Evolutionary conservation across 2,888 invertebrate genomes (phyloP), one percentile per base, ranked within the genome.

Genomic region (Agrotis ipsilon): DNA sequence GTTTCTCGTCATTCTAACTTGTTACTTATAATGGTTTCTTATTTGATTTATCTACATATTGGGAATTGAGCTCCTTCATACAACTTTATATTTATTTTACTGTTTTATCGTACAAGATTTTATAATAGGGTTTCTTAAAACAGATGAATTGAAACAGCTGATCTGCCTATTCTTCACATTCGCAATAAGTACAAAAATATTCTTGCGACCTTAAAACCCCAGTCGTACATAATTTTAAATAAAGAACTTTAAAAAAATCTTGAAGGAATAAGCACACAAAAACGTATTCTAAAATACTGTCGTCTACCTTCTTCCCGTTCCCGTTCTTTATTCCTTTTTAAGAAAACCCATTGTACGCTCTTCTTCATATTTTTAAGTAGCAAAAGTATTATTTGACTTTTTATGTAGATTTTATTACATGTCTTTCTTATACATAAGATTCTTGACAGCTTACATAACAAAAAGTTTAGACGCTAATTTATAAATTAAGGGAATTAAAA

Each of bases 261-360:
- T n/a, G n/a, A n/a, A n/a, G n/a, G n/a, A n/a, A n/a, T n/a, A n/a
- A n/a, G n/a, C n/a, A n/a, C n/a, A n/a, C n/a, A n/a, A n/a, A n/a
- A n/a, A n/a, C 39, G 39, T 39, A 9, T 39, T 39, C 39, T 11
- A 39, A 39, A 39, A 9, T 39, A 11, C 39, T 39, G 9, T 32
- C 32, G 32, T 32, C 27, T 5, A 49, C 5, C 9, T 32, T 21
- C n/a, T 39, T 21, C 0, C n/a, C n/a, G n/a, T n/a, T n/a, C n/a
- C n/a, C n/a, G n/a, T n/a, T n/a, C n/a, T n/a, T 21, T 48, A 19
- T 75, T 52, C 19, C n/a, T 64, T 32, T 74, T 63, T 16, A 19
- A 64, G 21, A 45, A 52, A n/a, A 48, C 24, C 16, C n/a, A 39
- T 39, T 39, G 2, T 27, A 49, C 27, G 43, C 19, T 48, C 16